Base-by-base conservation (phyloP, 1,140 invertebrate species). In the Trachelipus rathkii region DNA sequence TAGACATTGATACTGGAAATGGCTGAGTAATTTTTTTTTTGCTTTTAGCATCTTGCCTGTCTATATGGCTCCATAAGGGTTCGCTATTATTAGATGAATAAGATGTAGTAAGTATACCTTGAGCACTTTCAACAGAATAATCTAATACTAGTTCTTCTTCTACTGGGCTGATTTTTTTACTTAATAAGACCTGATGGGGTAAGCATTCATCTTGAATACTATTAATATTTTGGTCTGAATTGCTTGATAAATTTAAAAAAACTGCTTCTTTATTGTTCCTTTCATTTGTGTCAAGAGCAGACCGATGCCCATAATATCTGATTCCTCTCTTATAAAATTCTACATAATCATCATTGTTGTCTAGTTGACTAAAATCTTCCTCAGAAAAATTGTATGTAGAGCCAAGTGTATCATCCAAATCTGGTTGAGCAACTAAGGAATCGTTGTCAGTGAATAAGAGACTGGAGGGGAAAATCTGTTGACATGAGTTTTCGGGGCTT, bases 291-390 rank as follows among this genome's bases (percentile, higher is more conserved):
- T 75, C 53, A 15, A 60, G 45, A 23, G 73, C 50, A 68, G 73
- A 75, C 8, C 19, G 10, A 21, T 67, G 50, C n/a, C 21, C 45
- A 13, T 24, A 60, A 44, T 67, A 75, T 44, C 50, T 60, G 19
- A 60, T 13, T 24, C 53, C 68, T n/a, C 73, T 74, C 23, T 80
- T 80, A 53, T 76, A 80, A 74, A 80, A 78, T 13, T 78, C 79
- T 21, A 80, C 79, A 68, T 80, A 80, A 44, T 80, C 79, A 73
- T 80, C 79, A 66, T 76, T 80, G n/a, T 78, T 80, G 43, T 80
- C 74, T 45, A 80, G 23, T n/a, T 75, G 74, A 66, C 69, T 74
- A 60, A 78, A 80, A 53, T 80, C 79, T 24, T 78, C 76, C 44
- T 76, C 74, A 33, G 73, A 73, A 71, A 75, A 80, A 44, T 78